Base-by-base conservation (phyloP, 2,888 invertebrate species). In the Drosophila phalerata region DNA sequence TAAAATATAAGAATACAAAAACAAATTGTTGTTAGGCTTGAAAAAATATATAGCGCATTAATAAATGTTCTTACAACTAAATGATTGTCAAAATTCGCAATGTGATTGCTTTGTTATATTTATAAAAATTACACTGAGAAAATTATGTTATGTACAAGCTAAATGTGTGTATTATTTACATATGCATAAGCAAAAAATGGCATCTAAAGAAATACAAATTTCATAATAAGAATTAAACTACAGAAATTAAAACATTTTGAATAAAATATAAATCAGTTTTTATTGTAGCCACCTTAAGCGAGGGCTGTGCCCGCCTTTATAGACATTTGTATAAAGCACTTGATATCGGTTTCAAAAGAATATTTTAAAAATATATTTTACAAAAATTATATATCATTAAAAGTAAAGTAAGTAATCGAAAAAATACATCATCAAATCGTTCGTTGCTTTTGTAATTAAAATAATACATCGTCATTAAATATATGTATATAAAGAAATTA, bases 111-210 rank as follows among this genome's bases (percentile, higher is more conserved):
- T 28, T 28, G 49, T 30, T 9, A 11, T n/a, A 37, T 22, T 38
- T 43, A 25, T 38, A 1, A 37, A 66, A 80, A 87, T 78, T 84
- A 87, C 88, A 84, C 85, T 78, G 85, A 86, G 81, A 88, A 89
- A 82, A 68, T 68, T 55, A 57, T 60, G 45, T 53, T 58, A 66
- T 76, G 51, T 79, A 63, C 77, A 79, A 56, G 75, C n/a, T 1
- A 51, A 45, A 37, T 58, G 40, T 56, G 48, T 43, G 30, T 47
- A 19, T 28, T 58, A 55, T 48, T 45, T 42, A 52, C 51, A 43
- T 34, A 34, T 37, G 25, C 45, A 17, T 13, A 45, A 32, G n/a
- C 45, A 45, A 5, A 17, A n/a, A 28, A 63, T 28, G 62, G 62
- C 32, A 55, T 56, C 42, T 51, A 37, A 61, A 49, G n/a, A 65